phyloP scores from a whole-genome alignment of 1,140 invertebrate genomes.

The Condylostylus longicornis region DNA sequence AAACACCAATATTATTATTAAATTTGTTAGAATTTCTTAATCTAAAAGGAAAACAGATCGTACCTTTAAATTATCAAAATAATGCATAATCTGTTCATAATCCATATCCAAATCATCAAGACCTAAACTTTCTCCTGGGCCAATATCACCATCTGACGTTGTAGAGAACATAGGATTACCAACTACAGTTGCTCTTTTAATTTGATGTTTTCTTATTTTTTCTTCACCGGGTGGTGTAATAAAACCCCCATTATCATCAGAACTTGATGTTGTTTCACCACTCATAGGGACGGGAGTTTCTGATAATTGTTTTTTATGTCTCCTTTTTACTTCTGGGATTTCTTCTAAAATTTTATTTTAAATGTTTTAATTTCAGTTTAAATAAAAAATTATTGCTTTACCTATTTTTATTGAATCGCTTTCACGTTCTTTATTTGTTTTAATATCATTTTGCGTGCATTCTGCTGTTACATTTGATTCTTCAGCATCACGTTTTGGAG shows the following conservation, averaged over 20 bases:
- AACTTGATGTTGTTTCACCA: slow-evolving; percentile 1
- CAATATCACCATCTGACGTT: slow-evolving; percentile 32
- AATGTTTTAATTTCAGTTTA: too few species aligned
- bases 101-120: slow-evolving; percentile 81
- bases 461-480: slow-evolving; percentile 7
- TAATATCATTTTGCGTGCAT: neutral
- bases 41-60: slow-evolving; percentile 35
- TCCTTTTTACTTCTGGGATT: slow-evolving; percentile 1
- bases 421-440: neutral
- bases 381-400: too few species aligned
- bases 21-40: slow-evolving; percentile 27
- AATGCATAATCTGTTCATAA: slow-evolving; percentile 92
- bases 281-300: neutral
- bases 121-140: slow-evolving; percentile 39
- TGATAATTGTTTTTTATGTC: neutral
- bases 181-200: slow-evolving; percentile 68
- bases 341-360: neutral
- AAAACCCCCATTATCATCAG: slow-evolving; percentile 7
- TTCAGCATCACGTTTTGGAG: slow-evolving; percentile 28
- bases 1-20: too few species aligned
- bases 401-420: neutral
- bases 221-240: slow-evolving; percentile 19
- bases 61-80: slow-evolving; percentile 93
- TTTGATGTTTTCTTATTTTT: slow-evolving; percentile 34
- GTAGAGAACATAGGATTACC: slow-evolving; percentile 72